Base-by-base conservation (phyloP, 2,888 invertebrate species). In the Emmelina monodactyla region DNA sequence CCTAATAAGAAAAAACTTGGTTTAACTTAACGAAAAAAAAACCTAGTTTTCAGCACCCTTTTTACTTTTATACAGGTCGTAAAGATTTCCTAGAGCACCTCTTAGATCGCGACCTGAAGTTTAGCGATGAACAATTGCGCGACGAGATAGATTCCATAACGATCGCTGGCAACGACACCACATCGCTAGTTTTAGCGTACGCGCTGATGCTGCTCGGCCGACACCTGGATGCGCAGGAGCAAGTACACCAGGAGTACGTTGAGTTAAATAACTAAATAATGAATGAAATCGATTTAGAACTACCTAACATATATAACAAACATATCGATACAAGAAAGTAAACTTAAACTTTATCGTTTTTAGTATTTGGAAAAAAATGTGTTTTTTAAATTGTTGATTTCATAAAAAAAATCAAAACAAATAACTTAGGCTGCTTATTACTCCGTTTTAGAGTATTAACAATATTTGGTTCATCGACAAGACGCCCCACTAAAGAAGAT, bases 111-210 rank as follows among this genome's bases (percentile, higher is more conserved):
- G 70, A 71, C 14, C 46, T 45, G 1, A 62, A 66, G 37, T 78
- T 83, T 19, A 75, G 70, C 2, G 71, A 82, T 40, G 55, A 70
- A 35, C 75, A 84, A 46, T 46, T 85, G n/a, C 61, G 79, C 16
- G 82, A 84, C 38, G 83, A 84, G 54, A 82, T 84, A 2, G 80
- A 82, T 43, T 82, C 83, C 0, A 82, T 84, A 51, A 80, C 84
- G 36, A 73, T 83, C 30, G 84, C 83, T 11, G 83, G 83, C 35
- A 73, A 78, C 50, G 71, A 82, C 38, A 82, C 80, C 10, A 75
- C 79, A 2, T 68, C 80, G 0, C 58, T 72, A 3, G 71, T 68
- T 5, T 67, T 72, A 33, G 51, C 71, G 1, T 80, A 72, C 46
- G 47, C 57, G 0, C 51, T 80, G 2, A 45, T 62, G 33, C 42